Base-by-base conservation (phyloP, 1,140 invertebrate species). In the Copidosoma floridanum region DNA sequence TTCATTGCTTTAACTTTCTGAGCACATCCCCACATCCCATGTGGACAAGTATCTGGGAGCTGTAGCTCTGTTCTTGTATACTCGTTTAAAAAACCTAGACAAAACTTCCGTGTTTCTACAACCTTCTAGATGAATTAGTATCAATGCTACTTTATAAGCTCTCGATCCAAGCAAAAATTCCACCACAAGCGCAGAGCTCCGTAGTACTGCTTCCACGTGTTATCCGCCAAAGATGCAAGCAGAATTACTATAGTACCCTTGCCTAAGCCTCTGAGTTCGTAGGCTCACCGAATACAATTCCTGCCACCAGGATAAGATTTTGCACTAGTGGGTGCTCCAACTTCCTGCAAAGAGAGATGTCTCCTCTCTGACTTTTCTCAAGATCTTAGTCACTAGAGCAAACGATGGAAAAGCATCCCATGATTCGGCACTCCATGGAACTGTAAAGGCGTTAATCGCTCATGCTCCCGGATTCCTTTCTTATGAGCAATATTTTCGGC, bases 11-110 rank as follows among this genome's bases (percentile, higher is more conserved):
- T 10, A 67, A 35, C 12, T 55, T 44, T 16, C 57, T 44, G 43
- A 74, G 56, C 14, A 71, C 65, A 64, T 16, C 38, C 65, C 40
- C 2, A 64, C 59, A 41, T 73, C 65, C 70, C 69, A 75, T 0
- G 61, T 66, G 10, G 11, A 37, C 10, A 43, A 55, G 56, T 75
- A 73, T 63, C 68, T 75, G 0, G 70, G 67, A 35, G 3, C 21
- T 8, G 56, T n/a, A 10, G 69, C 71, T 46, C 57, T 68, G n/a
- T 44, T 32, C 38, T 59, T 71, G 50, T 55, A 72, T 32, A 64
- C 21, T 2, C 66, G 68, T 58, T 68, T 73, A 0, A 71, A 51
- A 23, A 71, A 65, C 16, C 69, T 43, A 48, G 48, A 58, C 3
- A 71, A 55, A 24, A 23, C 14, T n/a, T 56, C 47, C 29, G 68